Conservation (phyloP, 1,140 invertebrate species). For the Nixonia krombeini region DNA sequence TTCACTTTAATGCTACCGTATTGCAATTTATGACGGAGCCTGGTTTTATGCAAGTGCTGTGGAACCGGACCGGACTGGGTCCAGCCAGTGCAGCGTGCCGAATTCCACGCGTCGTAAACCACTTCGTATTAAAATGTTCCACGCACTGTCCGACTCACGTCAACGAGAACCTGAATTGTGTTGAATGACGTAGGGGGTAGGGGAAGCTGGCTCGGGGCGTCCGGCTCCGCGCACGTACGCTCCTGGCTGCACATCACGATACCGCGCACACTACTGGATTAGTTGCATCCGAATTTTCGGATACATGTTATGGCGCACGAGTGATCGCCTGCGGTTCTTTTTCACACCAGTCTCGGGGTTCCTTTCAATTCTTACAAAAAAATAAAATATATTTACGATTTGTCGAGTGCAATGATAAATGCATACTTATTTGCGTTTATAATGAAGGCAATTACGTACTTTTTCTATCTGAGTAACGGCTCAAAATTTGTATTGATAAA, state of each 20-base stretch:
- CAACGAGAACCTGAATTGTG: conserved; percentile 44
- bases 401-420: too few relatives aligned
- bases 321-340: too few relatives aligned
- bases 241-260: conserved; percentile 11
- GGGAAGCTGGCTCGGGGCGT: conserved; percentile 18
- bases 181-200: conserved; percentile 29
- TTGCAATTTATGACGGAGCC: conserved; percentile 67
- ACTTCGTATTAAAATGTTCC: conserved; percentile 64
- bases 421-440: too few relatives aligned
- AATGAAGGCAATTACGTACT: too few relatives aligned
- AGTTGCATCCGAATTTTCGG: too few relatives aligned
- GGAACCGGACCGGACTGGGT: conserved; percentile 38
- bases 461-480: too few relatives aligned
- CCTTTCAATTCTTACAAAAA: too few relatives aligned
- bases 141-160: conserved; percentile 33
- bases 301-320: too few relatives aligned
- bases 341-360: too few relatives aligned
- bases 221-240: conserved; percentile 22
- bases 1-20: conserved; percentile 70
- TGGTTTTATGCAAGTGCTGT: conserved; percentile 64
- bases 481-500: too few relatives aligned
- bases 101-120: conserved; percentile 59
- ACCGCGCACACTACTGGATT: background rate
- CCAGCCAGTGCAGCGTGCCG: conserved; percentile 29
- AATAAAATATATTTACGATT: too few relatives aligned